Percentiles rank a stretch among this genome's conserved stretches.
Evolutionary conservation across 2,888 invertebrate genomes (phyloP).

Genomic region (Colletes collaris): DNA sequence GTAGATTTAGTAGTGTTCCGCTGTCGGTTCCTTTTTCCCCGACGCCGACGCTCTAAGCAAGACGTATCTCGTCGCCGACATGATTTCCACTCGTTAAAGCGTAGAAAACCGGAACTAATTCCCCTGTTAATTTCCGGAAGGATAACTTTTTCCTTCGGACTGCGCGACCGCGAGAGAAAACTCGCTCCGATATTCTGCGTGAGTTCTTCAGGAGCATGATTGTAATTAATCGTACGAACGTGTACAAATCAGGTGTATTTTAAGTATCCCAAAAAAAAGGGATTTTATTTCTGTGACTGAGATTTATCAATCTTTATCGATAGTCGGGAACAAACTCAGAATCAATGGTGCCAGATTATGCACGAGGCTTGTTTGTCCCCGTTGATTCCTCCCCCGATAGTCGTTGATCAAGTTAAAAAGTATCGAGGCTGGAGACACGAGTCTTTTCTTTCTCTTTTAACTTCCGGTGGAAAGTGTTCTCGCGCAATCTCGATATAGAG

Average conservation of each 20-base stretch:
- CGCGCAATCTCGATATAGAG: too few relatives aligned
- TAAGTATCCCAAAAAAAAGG: too few relatives aligned
- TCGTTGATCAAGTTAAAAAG: not conserved
- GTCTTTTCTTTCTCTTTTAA: not conserved
- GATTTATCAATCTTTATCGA: too few relatives aligned
- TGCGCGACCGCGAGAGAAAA: not conserved
- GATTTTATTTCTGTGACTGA: too few relatives aligned
- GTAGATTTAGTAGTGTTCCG: constrained; percentile 50
- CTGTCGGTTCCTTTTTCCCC: constrained; percentile 29
- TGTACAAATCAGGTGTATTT: too few relatives aligned
- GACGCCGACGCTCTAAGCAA: constrained; percentile 13
- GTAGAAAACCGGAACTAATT: constrained; percentile 37
- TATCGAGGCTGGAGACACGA: not conserved
- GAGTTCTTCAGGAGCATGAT: not conserved
- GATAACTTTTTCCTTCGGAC: constrained; percentile 6
- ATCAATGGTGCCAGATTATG: too few relatives aligned
- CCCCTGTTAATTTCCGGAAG: constrained; percentile 3
- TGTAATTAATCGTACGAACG: too few relatives aligned
- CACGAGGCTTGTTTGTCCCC: too few relatives aligned
- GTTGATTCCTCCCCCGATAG: not conserved
- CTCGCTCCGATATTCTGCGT: constrained; percentile 8
- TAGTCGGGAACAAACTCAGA: too few relatives aligned
- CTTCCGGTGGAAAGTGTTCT: not conserved
- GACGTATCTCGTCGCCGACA: not conserved
- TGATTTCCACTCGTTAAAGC: constrained; percentile 32